phyloP scores from a whole-genome alignment of 2,797 vertebrate species.

The Darevskia mixta region DNA sequence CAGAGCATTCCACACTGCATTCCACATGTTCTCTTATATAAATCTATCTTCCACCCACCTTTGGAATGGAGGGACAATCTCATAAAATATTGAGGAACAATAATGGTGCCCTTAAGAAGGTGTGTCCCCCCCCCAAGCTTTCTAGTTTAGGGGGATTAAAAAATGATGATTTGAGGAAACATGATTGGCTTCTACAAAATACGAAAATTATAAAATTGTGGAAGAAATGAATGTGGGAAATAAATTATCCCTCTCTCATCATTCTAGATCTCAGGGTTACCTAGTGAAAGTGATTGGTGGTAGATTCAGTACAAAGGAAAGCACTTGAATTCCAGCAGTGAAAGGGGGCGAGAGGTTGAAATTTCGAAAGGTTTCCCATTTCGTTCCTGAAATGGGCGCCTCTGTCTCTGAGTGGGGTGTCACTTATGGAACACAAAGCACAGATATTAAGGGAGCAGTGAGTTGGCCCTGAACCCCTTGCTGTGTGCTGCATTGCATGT shows the following conservation, averaged over 20 bases:
- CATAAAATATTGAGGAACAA: too few relatives aligned
- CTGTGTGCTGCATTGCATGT: not conserved
- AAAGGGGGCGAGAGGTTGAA: not conserved
- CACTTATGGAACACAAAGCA: slow-evolving; percentile 27
- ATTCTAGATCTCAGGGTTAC: not conserved
- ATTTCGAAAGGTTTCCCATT: not conserved
- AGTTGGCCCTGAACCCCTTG: not conserved
- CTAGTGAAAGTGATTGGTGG: not conserved
- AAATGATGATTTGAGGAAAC: not conserved
- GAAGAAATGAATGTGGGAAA: not conserved
- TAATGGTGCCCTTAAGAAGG: not conserved
- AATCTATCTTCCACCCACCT: not conserved
- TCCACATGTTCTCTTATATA: not conserved
- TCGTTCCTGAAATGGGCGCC: slow-evolving; percentile 39
- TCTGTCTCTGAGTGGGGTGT: not conserved
- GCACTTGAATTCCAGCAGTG: slow-evolving; percentile 3
- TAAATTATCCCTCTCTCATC: not conserved
- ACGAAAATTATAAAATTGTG: not conserved
- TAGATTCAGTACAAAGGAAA: not conserved
- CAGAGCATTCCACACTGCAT: not conserved
- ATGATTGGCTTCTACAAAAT: not conserved
- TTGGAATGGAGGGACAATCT: not conserved
- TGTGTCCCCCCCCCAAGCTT: not conserved
- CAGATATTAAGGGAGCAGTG: not conserved
- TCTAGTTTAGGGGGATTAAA: not conserved